Conservation (phyloP, 2,113 vertebrate genomes). For the Melanerpes aurifrons region DNA sequence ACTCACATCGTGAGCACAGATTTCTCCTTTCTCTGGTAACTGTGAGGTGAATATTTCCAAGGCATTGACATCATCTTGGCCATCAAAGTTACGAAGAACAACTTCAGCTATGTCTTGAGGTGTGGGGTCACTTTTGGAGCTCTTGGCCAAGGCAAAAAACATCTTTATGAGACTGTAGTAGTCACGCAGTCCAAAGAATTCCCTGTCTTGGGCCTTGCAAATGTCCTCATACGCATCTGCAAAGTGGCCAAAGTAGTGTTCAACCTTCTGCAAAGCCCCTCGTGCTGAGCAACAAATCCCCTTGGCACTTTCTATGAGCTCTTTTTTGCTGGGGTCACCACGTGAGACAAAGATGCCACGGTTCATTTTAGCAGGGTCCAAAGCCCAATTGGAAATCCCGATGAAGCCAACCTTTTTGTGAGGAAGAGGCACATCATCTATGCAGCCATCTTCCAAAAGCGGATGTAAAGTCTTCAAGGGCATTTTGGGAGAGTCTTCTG, state of each 20-base stretch:
- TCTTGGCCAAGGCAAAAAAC: conserved; percentile 85
- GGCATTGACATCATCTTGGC: conserved; percentile 83
- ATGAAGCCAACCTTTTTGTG: conserved; percentile 96
- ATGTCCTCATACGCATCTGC: conserved; percentile 85
- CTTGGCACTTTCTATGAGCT: conserved; percentile 88
- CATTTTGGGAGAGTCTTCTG: conserved; percentile 97
- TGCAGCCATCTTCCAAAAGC: conserved; percentile 93
- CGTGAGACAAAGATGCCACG: conserved; percentile 94
- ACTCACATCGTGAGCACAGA: conserved; percentile 63
- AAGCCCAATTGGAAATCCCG: conserved; percentile 97
- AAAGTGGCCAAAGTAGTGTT: conserved; percentile 83
- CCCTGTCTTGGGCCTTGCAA: conserved; percentile 82
- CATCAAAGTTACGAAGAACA: conserved; percentile 94
- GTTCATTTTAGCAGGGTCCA: conserved; percentile 99
- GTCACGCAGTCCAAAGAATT: conserved; percentile 95
- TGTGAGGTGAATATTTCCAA: conserved; percentile 81
- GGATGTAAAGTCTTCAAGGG: conserved; percentile 95
- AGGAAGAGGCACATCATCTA: conserved; percentile 89
- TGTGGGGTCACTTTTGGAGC: conserved; percentile 70
- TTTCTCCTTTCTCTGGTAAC: conserved; percentile 36
- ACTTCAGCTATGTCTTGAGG: conserved; percentile 77
- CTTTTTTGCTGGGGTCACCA: conserved; percentile 83
- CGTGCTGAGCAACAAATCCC: conserved; percentile 90
- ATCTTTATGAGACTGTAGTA: conserved; percentile 98
- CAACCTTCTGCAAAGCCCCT: conserved; percentile 81